phyloP scores from a whole-genome alignment of 2,113 vertebrate species.

The Hassar affinis region DNA sequence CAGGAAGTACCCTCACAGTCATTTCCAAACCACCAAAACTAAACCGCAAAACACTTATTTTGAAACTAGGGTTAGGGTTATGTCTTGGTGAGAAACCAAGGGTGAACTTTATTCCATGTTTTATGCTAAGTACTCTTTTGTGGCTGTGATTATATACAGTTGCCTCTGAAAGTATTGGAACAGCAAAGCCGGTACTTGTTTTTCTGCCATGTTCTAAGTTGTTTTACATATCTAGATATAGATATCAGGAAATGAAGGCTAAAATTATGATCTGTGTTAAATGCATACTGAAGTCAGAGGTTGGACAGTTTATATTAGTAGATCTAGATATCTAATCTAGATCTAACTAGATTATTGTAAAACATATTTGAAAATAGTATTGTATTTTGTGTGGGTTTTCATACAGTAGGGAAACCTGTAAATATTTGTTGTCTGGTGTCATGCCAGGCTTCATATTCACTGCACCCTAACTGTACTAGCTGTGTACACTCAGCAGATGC shows the following conservation, averaged over 20 bases:
- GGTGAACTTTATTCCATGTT: too few species aligned
- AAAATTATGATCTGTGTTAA: background rate
- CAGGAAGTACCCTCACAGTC: background rate
- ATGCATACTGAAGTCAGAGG: too few species aligned
- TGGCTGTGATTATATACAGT: too few species aligned
- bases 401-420: background rate
- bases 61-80: background rate
- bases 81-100: background rate
- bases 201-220: background rate
- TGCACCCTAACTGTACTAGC: background rate
- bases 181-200: too few species aligned
- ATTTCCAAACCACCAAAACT: background rate
- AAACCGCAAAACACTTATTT: background rate
- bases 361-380: too few species aligned
- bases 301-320: too few species aligned
- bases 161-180: too few species aligned
- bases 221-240: too few species aligned
- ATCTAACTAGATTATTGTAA: background rate
- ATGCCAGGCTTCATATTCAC: background rate
- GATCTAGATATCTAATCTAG: background rate
- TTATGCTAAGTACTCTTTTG: too few species aligned
- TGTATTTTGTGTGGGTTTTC: too few species aligned
- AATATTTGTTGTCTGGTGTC: background rate
- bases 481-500: background rate
- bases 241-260: background rate